Conservation (phyloP, 1,140 invertebrate species). For the Aphaenogaster ashmeadi region DNA sequence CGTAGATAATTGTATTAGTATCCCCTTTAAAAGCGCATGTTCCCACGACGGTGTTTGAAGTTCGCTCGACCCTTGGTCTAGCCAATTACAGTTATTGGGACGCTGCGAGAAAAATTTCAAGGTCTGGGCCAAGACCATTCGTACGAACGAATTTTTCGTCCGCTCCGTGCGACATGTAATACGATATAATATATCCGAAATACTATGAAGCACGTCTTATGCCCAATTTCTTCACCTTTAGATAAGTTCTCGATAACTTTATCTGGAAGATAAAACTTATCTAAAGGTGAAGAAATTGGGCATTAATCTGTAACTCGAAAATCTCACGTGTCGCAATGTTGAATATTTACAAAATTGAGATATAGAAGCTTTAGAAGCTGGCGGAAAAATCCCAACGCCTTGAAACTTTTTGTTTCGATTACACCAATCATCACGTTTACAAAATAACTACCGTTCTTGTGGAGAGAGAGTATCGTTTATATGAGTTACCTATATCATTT, state of each 20-base stretch:
- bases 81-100: constrained; percentile 66
- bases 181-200: background rate
- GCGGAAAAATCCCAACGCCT: background rate
- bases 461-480: background rate
- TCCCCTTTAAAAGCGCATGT: constrained; percentile 57
- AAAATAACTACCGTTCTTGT: background rate
- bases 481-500: constrained; percentile 6
- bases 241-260: no score
- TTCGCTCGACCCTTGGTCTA: constrained; percentile 66
- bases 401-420: background rate
- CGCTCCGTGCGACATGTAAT: background rate
- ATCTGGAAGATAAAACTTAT: no score
- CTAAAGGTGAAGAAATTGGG: no score
- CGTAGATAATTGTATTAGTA: constrained; percentile 58
- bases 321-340: constrained; percentile 32
- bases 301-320: constrained; percentile 23
- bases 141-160: constrained; percentile 1
- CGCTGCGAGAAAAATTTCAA: constrained; percentile 67
- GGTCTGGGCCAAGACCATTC: constrained; percentile 5
- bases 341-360: constrained; percentile 20
- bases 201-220: background rate
- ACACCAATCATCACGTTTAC: background rate
- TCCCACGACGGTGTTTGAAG: constrained; percentile 54
- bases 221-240: no score
- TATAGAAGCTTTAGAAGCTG: background rate